A percentile compares a stretch with the other conserved stretches of the same genome.
phyloP scores from a whole-genome alignment of 1,140 invertebrate genomes.

The Bombus haemorrhoidalis region DNA sequence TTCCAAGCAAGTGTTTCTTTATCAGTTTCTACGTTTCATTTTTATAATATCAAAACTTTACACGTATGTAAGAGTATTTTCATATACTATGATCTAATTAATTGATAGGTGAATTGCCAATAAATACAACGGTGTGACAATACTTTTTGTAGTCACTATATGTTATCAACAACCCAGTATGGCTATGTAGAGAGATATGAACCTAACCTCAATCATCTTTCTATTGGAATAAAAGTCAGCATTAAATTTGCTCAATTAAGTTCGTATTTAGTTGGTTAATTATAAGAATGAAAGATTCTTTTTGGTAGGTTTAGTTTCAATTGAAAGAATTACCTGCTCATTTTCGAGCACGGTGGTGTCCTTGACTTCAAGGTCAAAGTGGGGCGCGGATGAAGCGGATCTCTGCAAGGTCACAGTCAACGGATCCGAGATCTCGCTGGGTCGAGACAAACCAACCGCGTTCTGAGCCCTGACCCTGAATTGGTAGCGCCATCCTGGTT shows the following conservation, averaged over 20 bases:
- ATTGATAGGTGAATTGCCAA: too few species aligned
- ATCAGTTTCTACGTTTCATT: too few species aligned
- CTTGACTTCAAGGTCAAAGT: constrained; percentile 86
- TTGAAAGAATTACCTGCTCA: constrained; percentile 84
- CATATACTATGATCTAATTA: too few species aligned
- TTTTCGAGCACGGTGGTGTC: constrained; percentile 89
- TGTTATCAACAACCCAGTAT: too few species aligned
- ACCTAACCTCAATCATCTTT: background rate
- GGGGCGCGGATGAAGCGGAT: constrained; percentile 86
- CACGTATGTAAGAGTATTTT: too few species aligned
- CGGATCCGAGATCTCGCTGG: constrained; percentile 90
- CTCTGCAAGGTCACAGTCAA: constrained; percentile 89
- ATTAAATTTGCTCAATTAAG: background rate
- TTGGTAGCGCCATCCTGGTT: constrained; percentile 94
- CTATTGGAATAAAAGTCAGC: background rate
- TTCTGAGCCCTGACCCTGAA: constrained; percentile 95
- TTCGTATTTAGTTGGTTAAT: too few species aligned
- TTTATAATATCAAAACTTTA: too few species aligned
- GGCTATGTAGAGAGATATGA: background rate
- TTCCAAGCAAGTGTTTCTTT: too few species aligned
- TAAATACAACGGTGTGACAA: too few species aligned
- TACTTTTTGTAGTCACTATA: too few species aligned
- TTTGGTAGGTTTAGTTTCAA: background rate
- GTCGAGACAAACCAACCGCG: constrained; percentile 90
- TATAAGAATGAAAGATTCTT: too few species aligned